These are phyloP conservation scores for Vombatus ursinus DNA, from an alignment of 2,113 vertebrate genomes.

Conservation along the genomic window DNA sequence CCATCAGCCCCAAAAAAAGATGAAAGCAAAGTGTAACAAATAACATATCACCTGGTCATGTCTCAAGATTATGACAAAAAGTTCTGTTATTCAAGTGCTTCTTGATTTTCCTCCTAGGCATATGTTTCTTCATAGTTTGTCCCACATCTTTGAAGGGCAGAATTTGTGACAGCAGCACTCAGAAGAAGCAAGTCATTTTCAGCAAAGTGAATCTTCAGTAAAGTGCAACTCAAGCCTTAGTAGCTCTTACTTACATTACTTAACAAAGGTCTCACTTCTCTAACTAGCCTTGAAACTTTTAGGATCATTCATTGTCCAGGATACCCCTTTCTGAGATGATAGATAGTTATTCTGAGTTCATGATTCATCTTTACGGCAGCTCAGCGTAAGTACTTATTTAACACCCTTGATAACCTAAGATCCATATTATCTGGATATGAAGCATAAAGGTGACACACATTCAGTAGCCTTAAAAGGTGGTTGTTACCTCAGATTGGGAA, in stretches of 20 bases:
- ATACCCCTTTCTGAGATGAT: not conserved
- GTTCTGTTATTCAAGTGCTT: too few relatives aligned
- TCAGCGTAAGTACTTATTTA: not conserved
- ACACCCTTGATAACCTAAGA: not conserved
- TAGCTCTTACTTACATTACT: not conserved
- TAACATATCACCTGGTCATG: too few relatives aligned
- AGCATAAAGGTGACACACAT: not conserved
- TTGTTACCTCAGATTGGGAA: too few relatives aligned
- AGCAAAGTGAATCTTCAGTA: not conserved
- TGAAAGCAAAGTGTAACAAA: too few relatives aligned
- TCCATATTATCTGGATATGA: not conserved
- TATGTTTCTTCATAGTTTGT: too few relatives aligned
- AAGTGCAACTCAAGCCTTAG: not conserved
- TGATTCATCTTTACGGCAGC: not conserved
- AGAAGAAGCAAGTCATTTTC: not conserved
- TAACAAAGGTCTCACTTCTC: not conserved
- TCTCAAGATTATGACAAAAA: too few relatives aligned
- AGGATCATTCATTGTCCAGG: not conserved
- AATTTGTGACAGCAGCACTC: not conserved
- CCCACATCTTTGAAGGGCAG: not conserved
- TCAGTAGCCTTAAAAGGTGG: too few relatives aligned
- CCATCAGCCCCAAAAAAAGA: too few relatives aligned
- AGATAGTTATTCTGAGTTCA: not conserved
- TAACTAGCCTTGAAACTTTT: not conserved
- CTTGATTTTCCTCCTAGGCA: too few relatives aligned